Base-by-base conservation (phyloP, 2,113 vertebrate species). In the Austrofundulus limnaeus region DNA sequence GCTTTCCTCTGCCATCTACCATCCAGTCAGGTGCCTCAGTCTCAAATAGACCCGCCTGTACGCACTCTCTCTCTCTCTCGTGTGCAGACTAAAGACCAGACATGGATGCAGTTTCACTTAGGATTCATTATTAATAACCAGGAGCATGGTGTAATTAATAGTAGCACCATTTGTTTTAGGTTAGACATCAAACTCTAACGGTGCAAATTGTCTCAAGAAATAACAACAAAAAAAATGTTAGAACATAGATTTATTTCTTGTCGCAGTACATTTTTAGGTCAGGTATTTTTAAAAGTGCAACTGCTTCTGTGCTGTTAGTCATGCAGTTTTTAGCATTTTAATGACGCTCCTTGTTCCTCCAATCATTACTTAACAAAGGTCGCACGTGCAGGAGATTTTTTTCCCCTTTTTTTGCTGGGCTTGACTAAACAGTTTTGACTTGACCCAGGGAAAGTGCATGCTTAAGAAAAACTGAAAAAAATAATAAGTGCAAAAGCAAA, bases 381-480 rank as follows among this genome's bases (percentile, higher is more conserved):
- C 56, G 63, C 34, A 34, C 38, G 41, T 19, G 52, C 50, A 10
- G 41, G 43, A 25, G 25, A 28, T 28, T 28, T 55, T 2, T 43
- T 48, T 69, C 58, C 52, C 24, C 54, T 2, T 39, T 61, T 73
- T 72, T 31, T 70, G 58, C 61, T 61, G 16, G 28, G 47, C 61
- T 53, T 59, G 38, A 61, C 37, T 57, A 60, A 63, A 31, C 23
- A 39, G 43, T 66, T 76, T 62, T 62, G 43, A 65, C 67, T 48
- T 65, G 61, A 87, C 70, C 74, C 66, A 54, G 70, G 70, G 57
- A 86, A 85, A 77, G 46, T 76, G 85, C 72, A 71, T 54, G 24
- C 59, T 72, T 12, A 41, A 66, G 57, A 69, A 63, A 78, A 77
- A 78, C 20, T 61, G 55, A 75, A 25, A 56, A 20, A 11, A 20